phyloP scores from a whole-genome alignment of 2,797 vertebrate genomes.

The Sebastes matsubarae region DNA sequence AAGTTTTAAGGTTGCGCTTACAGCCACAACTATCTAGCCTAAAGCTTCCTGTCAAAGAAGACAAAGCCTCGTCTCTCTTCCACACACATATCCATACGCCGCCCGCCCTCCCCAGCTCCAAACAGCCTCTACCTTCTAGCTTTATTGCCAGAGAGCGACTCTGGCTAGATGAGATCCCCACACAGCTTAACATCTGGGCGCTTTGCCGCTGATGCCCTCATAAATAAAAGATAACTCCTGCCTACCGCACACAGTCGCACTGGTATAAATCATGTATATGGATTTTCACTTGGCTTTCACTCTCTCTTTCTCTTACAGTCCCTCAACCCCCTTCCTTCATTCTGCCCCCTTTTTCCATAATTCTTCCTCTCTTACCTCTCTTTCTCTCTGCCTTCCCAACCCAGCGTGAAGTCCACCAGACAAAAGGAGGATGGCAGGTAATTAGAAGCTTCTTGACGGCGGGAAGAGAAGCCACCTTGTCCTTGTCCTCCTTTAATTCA shows the following conservation, averaged over 20 bases:
- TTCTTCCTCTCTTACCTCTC: slow-evolving; percentile 33
- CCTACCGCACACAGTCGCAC: slow-evolving; percentile 74
- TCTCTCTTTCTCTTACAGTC: slow-evolving; percentile 72
- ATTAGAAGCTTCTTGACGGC: slow-evolving; percentile 70
- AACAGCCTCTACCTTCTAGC: slow-evolving; percentile 61
- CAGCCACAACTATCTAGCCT: slow-evolving; percentile 25
- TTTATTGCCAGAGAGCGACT: slow-evolving; percentile 77
- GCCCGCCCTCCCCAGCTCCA: slow-evolving; percentile 22
- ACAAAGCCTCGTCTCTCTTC: slow-evolving; percentile 54
- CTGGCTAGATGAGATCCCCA: slow-evolving; percentile 80
- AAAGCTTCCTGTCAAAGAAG: slow-evolving; percentile 52
- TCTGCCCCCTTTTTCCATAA: slow-evolving; percentile 51
- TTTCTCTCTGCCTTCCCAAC: slow-evolving; percentile 25
- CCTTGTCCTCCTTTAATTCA: slow-evolving; percentile 48
- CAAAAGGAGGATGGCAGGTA: slow-evolving; percentile 75
- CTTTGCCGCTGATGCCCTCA: slow-evolving; percentile 83
- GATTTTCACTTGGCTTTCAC: slow-evolving; percentile 82
- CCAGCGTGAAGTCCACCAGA: slow-evolving; percentile 37
- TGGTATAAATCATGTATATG: slow-evolving; percentile 90
- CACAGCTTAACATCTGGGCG: slow-evolving; percentile 86
- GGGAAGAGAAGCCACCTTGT: slow-evolving; percentile 31
- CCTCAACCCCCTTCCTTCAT: slow-evolving; percentile 65
- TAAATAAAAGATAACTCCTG: slow-evolving; percentile 89
- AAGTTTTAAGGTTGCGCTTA: slow-evolving; percentile 29
- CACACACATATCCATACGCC: slow-evolving; percentile 34